phyloP scores from a whole-genome alignment of 1,140 invertebrate species.

The Epicauta chinensis region DNA sequence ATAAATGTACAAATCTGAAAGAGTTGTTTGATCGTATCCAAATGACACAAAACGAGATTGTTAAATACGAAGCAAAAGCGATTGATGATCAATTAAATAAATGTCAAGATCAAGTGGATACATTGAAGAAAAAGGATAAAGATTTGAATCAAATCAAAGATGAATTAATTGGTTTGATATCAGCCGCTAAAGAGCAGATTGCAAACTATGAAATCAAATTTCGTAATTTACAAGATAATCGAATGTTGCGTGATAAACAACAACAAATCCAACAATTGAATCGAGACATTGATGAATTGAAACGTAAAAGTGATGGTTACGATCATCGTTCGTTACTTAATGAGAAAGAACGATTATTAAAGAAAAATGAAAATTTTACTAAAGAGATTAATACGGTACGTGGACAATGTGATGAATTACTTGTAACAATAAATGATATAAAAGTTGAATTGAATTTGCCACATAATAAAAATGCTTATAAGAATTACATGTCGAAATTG shows the following conservation, averaged over 20 bases:
- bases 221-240: slow-evolving; percentile 31
- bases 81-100: slow-evolving; percentile 17
- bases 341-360: slow-evolving; percentile 42
- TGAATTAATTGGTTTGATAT: slow-evolving; percentile 20
- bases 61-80: slow-evolving; percentile 20
- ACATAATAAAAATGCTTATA: slow-evolving; percentile 54
- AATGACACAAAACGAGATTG: slow-evolving; percentile 28
- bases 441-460: slow-evolving; percentile 51
- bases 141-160: slow-evolving; percentile 22
- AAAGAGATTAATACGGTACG: slow-evolving; percentile 46
- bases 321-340: slow-evolving; percentile 41
- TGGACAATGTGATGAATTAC: slow-evolving; percentile 43
- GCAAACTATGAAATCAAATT: slow-evolving; percentile 25
- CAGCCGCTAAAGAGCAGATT: slow-evolving; percentile 26
- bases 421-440: slow-evolving; percentile 27
- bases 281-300: slow-evolving; percentile 45
- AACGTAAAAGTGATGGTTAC: slow-evolving; percentile 31
- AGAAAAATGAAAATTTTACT: slow-evolving; percentile 43
- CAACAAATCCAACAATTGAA: slow-evolving; percentile 39
- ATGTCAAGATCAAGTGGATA: slow-evolving; percentile 13
- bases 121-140: slow-evolving; percentile 16
- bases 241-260: slow-evolving; percentile 25
- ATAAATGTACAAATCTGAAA: slow-evolving; percentile 38
- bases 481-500: slow-evolving; percentile 51
- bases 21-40: slow-evolving; percentile 26